These are phyloP conservation scores for Argopecten irradians DNA, from an alignment of 1,140 invertebrate species.

Conservation along the genomic window DNA sequence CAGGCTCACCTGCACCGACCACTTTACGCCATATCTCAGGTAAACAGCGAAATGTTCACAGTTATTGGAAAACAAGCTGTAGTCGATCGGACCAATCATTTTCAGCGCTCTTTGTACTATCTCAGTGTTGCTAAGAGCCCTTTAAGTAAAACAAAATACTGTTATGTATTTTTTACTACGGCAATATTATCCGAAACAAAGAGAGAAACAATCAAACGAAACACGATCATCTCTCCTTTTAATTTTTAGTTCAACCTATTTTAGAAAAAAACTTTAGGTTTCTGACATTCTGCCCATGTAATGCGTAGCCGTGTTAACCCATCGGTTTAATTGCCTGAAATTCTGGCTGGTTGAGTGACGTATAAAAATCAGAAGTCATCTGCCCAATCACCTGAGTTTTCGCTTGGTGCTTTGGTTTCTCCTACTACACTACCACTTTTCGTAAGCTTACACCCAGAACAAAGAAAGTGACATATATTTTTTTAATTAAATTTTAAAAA, in stretches of 20 bases:
- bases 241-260: background rate
- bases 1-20: slow-evolving; percentile 64
- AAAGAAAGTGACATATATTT: background rate
- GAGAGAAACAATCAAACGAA: too few species aligned
- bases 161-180: too few species aligned
- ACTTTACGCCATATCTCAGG: slow-evolving; percentile 59
- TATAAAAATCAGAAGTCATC: too few species aligned
- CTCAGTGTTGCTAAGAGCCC: slow-evolving; percentile 36
- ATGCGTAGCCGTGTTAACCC: background rate
- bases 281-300: background rate
- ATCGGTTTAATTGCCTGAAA: background rate
- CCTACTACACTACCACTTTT: too few species aligned
- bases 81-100: slow-evolving; percentile 54
- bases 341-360: too few species aligned
- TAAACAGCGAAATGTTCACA: slow-evolving; percentile 67
- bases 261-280: background rate
- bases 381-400: too few species aligned
- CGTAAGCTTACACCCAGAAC: background rate
- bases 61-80: slow-evolving; percentile 58
- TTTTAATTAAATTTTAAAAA: background rate
- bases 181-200: too few species aligned
- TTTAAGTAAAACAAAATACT: slow-evolving; percentile 40
- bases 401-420: too few species aligned
- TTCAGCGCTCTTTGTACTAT: slow-evolving; percentile 51
- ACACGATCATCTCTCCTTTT: background rate